Base-by-base conservation (phyloP, 2,113 vertebrate species). In the Synodontis membranacea region DNA sequence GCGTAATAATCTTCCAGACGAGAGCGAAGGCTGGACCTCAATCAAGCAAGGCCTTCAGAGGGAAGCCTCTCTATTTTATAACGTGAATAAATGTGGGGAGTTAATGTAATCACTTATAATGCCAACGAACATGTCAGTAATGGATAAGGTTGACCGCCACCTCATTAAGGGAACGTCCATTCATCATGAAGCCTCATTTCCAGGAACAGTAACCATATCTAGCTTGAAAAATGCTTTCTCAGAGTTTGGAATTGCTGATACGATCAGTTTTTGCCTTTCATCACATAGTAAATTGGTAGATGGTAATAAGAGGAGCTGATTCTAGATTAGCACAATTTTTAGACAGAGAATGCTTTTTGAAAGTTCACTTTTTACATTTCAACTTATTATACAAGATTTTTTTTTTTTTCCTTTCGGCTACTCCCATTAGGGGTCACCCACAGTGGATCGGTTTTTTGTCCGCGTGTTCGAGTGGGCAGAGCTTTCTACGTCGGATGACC, bases 81-180 rank as follows among this genome's bases (percentile, higher is more conserved):
- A 17, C 25, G 15, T 28, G 25, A 25, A 42, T 70, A 80, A 86
- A 86, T 46, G 34, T 28, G 50, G n/a, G 34, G 78, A 56, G 60
- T 80, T 70, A 48, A 62, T 68, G 60, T 68, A 80, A 79, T 84
- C 72, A 21, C 72, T 87, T 74, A 66, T 76, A 66, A 79, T n/a
- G 58, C 72, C 46, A 37, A 56, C n/a, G 64, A 76, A 87, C 37
- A 56, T 14, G 62, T 86, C 50, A 44, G 76, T 70, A 78, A 87
- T 37, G 58, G 81, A 84, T 84, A 84, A 84, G 86, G 74, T 72
- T 87, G 82, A 80, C 74, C 75, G 75, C 74, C 48, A 79, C 37
- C 82, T 87, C 82, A 84, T 87, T 84, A 87, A 31, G 1, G 70
- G 48, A 44, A 56, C 0, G 42, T n/a, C 25, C 37, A 87, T 87